phyloP scores from a whole-genome alignment of 2,888 invertebrate genomes.

The Polylopha cassiicola region DNA sequence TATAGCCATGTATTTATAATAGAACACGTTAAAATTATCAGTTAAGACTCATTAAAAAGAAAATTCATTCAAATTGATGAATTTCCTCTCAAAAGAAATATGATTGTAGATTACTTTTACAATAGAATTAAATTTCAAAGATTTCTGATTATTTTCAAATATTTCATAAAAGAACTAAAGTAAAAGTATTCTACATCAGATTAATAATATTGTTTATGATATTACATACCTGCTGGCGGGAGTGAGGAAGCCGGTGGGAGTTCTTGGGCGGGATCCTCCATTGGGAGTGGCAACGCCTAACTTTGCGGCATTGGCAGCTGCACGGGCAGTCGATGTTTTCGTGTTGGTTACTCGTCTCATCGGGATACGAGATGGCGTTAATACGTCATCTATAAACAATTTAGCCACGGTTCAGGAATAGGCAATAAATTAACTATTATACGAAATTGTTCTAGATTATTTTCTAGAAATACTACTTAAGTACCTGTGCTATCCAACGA shows the following conservation, averaged over 20 bases:
- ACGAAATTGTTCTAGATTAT: not conserved
- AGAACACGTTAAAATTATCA: too few relatives aligned
- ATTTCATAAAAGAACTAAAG: not conserved
- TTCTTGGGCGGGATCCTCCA: conserved; percentile 81
- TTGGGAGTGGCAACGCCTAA: conserved; percentile 77
- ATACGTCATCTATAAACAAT: conserved; percentile 78
- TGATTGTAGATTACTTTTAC: conserved; percentile 13
- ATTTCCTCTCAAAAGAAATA: too few relatives aligned
- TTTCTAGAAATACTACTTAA: conserved; percentile 10
- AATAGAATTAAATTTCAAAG: too few relatives aligned
- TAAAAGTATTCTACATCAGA: conserved; percentile 8
- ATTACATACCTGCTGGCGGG: conserved; percentile 84
- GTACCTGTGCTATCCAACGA: conserved; percentile 92
- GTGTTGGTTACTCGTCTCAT: conserved; percentile 82
- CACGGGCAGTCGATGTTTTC: conserved; percentile 70
- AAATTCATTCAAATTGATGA: too few relatives aligned
- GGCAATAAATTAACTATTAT: conserved; percentile 1
- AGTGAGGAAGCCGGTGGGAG: conserved; percentile 87
- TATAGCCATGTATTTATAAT: too few relatives aligned
- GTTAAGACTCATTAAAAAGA: too few relatives aligned
- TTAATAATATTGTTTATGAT: not conserved
- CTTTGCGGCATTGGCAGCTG: conserved; percentile 79
- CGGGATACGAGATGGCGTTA: conserved; percentile 89
- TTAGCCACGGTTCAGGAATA: conserved; percentile 4
- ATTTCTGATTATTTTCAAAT: not conserved